Base-by-base conservation (phyloP, 1,140 invertebrate genomes). In the Glossosoma conforme region DNA sequence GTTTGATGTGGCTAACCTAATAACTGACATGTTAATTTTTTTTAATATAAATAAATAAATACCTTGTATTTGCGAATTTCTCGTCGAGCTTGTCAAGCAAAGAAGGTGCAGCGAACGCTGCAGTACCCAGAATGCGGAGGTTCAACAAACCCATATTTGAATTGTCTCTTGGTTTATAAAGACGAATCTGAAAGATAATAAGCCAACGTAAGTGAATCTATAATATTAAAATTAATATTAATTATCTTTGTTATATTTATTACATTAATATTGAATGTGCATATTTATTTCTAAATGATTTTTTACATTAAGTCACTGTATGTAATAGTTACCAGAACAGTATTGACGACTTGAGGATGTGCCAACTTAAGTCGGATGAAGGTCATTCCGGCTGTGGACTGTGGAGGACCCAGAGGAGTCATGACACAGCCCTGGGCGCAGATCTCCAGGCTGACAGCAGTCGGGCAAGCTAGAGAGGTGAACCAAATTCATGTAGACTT, bases 61-160 rank as follows among this genome's bases (percentile, higher is more conserved):
- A 58, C 56, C 56, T 58, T 8, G 56, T 50, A 24, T 35, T 22
- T 2, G 56, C 51, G 35, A 57, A 20, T 49, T 50, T 57, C 35
- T 57, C 55, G 36, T 58, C 56, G 2, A 51, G 19, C 13, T 52
- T 44, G 24, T 58, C 44, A 38, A 37, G 40, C 32, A 46, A 41
- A 9, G 60, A 40, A 40, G 58, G 58, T 17, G 60, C 44, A 11
- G 63, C 60, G 54, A 79, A 80, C 2, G 77, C 76, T 0, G 89
- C 88, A 40, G 83, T 84, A 1, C 90, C 91, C 8, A 94, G 70
- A 10, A 96, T 68, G n/a, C 84, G 78, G 42, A 96, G 85, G 66
- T 94, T 91, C 56, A 91, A 85, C 4, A 95, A 70, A 13, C 91
- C 91, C 61, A 95, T 86, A 62, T 88, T 93, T 43, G 84, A 83